Conservation (phyloP, 92 coral and sea anemone genomes). For the Parazoanthus swiftii region DNA sequence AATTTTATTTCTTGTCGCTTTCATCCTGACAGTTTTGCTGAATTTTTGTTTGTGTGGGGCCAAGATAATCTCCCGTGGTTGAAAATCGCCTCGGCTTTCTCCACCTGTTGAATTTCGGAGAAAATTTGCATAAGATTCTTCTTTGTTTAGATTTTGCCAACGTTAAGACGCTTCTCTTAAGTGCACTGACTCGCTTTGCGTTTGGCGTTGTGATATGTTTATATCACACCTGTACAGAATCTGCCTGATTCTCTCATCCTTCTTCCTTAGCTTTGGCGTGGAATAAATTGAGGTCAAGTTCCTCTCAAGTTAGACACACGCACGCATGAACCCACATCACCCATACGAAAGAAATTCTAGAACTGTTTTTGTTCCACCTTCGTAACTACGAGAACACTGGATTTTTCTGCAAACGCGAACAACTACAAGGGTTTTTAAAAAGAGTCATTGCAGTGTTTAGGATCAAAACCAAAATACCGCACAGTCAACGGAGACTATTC, state of each 20-base stretch:
- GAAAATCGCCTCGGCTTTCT: not conserved
- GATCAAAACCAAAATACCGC: not conserved
- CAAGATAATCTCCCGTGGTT: not conserved
- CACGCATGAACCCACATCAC: not conserved
- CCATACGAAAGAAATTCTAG: not conserved
- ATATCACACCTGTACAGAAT: not conserved
- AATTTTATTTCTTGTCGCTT: conserved; percentile 31
- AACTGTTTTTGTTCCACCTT: not conserved
- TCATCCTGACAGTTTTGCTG: not conserved
- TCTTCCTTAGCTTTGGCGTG: too few species aligned
- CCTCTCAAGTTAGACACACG: not conserved
- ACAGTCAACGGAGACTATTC: not conserved
- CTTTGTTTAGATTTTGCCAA: conserved; percentile 34
- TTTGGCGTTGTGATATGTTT: not conserved
- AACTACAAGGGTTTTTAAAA: not conserved
- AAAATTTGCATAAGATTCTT: conserved; percentile 32
- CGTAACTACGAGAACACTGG: not conserved
- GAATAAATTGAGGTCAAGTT: not conserved
- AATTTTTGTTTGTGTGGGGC: conserved; percentile 36
- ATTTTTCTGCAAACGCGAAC: not conserved
- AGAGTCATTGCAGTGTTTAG: not conserved
- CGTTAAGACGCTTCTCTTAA: conserved; percentile 21
- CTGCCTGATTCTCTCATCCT: not conserved
- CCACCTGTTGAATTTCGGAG: conserved; percentile 45
- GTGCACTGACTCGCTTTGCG: not conserved